Conservation (phyloP, 1,140 invertebrate genomes). For the Leptinotarsa texana region DNA sequence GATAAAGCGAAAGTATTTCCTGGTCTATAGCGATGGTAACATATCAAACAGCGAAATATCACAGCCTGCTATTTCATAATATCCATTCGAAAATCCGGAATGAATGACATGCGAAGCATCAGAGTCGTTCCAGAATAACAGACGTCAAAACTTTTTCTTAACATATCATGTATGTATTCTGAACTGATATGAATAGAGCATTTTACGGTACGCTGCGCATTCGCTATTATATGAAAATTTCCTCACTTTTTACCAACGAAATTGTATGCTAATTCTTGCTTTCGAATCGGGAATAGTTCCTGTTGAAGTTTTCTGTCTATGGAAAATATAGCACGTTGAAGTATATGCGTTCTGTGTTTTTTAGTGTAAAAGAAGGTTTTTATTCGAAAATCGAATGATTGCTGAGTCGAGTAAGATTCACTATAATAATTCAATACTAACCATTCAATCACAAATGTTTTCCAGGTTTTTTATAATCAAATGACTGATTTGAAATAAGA, state of each 20-base stretch:
- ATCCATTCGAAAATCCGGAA: constrained; percentile 32
- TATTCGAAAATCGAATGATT: too few species aligned
- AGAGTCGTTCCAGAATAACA: constrained; percentile 31
- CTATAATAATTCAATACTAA: too few species aligned
- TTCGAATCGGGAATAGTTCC: constrained; percentile 25
- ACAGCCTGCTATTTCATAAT: constrained; percentile 32
- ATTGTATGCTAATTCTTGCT: constrained; percentile 30
- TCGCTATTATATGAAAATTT: constrained; percentile 37
- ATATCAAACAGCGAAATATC: constrained; percentile 22
- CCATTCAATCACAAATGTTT: too few species aligned
- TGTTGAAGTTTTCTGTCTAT: constrained; percentile 24
- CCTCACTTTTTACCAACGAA: constrained; percentile 30
- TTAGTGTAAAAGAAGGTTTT: not conserved
- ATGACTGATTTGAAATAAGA: too few species aligned
- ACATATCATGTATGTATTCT: constrained; percentile 34
- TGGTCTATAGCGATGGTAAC: not conserved
- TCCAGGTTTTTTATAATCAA: too few species aligned
- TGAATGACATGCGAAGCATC: constrained; percentile 39
- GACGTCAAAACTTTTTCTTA: constrained; percentile 41
- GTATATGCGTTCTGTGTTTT: not conserved
- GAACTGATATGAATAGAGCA: constrained; percentile 40
- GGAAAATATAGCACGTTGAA: not conserved
- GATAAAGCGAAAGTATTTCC: not conserved
- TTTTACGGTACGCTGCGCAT: constrained; percentile 33
- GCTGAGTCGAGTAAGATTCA: too few species aligned